Evolutionary conservation across 2,113 vertebrate species (phyloP).

Genomic region (Grammomys dolichurus): DNA sequence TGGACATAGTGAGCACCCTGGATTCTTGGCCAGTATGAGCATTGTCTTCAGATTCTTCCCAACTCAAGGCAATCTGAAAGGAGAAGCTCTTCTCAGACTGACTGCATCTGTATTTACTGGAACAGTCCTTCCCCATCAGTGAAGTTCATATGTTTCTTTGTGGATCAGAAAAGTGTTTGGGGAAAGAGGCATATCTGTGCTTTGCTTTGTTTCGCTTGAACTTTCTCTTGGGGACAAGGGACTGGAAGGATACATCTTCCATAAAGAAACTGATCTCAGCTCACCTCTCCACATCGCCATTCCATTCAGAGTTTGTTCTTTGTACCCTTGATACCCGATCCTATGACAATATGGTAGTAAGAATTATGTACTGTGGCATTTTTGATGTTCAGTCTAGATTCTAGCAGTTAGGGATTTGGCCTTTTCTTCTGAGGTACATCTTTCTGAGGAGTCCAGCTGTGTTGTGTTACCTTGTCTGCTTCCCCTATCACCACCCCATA

Average conservation of each 20-base stretch:
- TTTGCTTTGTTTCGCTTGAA: constrained; percentile 49
- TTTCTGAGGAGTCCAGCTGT: neutral
- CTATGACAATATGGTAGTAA: neutral
- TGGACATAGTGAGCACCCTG: constrained; percentile 46
- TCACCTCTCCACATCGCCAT: neutral
- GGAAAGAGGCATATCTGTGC: neutral
- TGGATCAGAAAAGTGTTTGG: neutral
- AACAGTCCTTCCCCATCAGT: neutral
- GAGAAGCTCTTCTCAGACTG: constrained; percentile 32
- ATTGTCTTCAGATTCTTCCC: constrained; percentile 40
- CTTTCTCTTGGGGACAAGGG: neutral
- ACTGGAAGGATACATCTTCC: neutral
- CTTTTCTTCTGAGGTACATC: constrained; percentile 20
- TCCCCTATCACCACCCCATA: neutral
- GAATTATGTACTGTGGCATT: neutral
- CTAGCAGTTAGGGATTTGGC: neutral
- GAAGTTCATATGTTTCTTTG: neutral
- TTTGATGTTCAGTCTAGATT: neutral
- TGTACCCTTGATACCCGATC: neutral
- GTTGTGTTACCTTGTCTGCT: neutral
- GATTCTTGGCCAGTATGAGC: constrained; percentile 68
- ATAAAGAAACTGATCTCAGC: neutral
- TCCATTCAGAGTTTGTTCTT: neutral
- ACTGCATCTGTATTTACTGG: neutral
- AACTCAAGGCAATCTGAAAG: constrained; percentile 68